Base-by-base conservation (phyloP, 2,797 vertebrate species). In the Ptychadena robeensis region DNA sequence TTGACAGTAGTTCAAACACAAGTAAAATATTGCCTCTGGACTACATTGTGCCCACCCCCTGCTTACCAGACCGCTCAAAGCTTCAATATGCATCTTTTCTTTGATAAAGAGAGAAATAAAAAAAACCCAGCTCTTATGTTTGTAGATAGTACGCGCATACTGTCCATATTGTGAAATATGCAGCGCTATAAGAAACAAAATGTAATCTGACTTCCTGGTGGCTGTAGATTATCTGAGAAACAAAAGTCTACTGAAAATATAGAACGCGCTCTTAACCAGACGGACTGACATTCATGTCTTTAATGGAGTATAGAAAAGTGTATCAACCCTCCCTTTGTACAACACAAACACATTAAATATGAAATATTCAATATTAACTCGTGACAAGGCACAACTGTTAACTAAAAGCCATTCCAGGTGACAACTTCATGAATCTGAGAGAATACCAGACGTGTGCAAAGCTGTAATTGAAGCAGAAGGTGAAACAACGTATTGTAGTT, bases 1-100 rank as follows among this genome's bases (percentile, higher is more conserved):
- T 83, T 79, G 82, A 83, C 82, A 83, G 82, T 73, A 79, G 69
- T 79, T 83, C 82, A 83, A 79, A 83, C 75, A 73, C 37, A 35
- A 83, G 75, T 79, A 83, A 83, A 83, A 79, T 53, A 73, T 83
- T 79, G 82, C 82, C 82, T 79, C 75, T 32, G 63, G 82, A 79
- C 69, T 38, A 69, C 69, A 83, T 79, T 83, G 82, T 73, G 69
- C 70, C 64, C 69, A 79, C 76, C 82, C 76, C 75, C 76, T 72
- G 82, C 76, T 79, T 83, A 76, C 61, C 69, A 57, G 69, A 35
- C 25, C 32, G 68, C 82, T 79, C 82, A 83, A 79, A 83, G 76
- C 59, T 44, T 79, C 75, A 70, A 82, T 82, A 76, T 79, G 75
- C 75, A 83, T 66, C 66, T 35, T 70, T 38, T 82, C 37, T 83